Evolutionary conservation across 92 coral and sea anemone species (phyloP).

Genomic region (Virgularia gustaviana): DNA sequence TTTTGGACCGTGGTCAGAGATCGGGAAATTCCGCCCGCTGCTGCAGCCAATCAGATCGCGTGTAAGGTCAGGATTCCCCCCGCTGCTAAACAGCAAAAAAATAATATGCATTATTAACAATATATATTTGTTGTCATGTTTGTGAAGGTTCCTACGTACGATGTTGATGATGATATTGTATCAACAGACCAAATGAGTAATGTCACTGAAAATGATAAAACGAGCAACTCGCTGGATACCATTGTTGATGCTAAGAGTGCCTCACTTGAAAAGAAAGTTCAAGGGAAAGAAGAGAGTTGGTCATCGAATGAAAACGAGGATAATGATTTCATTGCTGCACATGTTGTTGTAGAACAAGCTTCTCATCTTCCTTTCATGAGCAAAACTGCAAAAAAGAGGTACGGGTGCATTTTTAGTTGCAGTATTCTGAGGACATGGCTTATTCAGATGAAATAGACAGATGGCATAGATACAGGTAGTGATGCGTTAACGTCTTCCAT

Average conservation of each 20-base stretch:
- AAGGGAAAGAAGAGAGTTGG: constrained; percentile 13
- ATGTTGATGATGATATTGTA: constrained; percentile 23
- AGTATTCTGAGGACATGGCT: neutral
- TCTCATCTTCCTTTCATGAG: constrained; percentile 69
- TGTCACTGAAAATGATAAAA: constrained; percentile 8
- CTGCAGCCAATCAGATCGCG: too few relatives aligned
- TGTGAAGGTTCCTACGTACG: neutral
- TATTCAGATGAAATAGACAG: too few relatives aligned
- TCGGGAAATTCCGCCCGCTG: too few relatives aligned
- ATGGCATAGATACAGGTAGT: too few relatives aligned
- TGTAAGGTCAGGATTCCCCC: too few relatives aligned
- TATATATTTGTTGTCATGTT: neutral
- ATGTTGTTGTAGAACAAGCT: constrained; percentile 82
- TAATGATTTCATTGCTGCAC: constrained; percentile 75
- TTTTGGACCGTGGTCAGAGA: too few relatives aligned
- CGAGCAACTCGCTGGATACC: neutral
- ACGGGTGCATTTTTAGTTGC: too few relatives aligned
- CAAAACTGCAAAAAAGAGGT: constrained; percentile 65
- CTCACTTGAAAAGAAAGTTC: neutral
- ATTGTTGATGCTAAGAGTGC: constrained; percentile 15
- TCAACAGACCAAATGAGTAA: constrained; percentile 20
- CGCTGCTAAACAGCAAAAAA: too few relatives aligned
- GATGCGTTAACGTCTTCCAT: too few relatives aligned
- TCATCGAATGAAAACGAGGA: constrained; percentile 25
- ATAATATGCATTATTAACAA: neutral